phyloP scores from a whole-genome alignment of 2,888 invertebrate genomes.

The Leptinotarsa peninsularis region DNA sequence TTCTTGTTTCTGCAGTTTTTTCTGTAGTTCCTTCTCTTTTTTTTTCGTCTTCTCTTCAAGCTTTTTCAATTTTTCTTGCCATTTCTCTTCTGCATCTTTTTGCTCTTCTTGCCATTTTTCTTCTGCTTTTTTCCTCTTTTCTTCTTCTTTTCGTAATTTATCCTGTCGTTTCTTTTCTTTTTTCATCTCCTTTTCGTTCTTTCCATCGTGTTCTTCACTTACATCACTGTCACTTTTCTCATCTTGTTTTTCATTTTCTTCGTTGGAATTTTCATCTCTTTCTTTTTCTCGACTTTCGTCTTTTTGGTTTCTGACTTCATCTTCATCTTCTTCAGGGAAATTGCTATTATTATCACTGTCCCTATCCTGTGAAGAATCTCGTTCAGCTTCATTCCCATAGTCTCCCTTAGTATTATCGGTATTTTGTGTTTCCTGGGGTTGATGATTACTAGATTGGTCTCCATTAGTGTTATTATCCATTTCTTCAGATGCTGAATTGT shows the following conservation, averaged over 20 bases:
- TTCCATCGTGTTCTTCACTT: background rate
- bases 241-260: background rate
- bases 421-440: too few relatives aligned
- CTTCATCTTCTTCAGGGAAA: background rate
- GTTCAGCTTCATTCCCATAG: too few relatives aligned
- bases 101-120: background rate
- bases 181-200: background rate
- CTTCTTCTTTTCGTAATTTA: background rate
- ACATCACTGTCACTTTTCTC: background rate
- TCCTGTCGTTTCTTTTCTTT: background rate
- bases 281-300: background rate
- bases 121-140: background rate
- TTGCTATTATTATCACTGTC: background rate
- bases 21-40: constrained; percentile 5
- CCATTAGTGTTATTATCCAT: too few relatives aligned
- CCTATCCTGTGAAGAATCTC: background rate
- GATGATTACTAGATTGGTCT: too few relatives aligned
- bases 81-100: background rate
- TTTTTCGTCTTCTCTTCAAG: background rate
- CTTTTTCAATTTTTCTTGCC: background rate
- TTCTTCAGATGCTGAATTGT: background rate
- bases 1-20: background rate
- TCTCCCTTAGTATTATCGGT: too few relatives aligned
- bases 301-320: background rate
- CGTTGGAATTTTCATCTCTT: background rate